Evolutionary conservation across 2,888 invertebrate species (phyloP).

Genomic region (Pecten maximus): DNA sequence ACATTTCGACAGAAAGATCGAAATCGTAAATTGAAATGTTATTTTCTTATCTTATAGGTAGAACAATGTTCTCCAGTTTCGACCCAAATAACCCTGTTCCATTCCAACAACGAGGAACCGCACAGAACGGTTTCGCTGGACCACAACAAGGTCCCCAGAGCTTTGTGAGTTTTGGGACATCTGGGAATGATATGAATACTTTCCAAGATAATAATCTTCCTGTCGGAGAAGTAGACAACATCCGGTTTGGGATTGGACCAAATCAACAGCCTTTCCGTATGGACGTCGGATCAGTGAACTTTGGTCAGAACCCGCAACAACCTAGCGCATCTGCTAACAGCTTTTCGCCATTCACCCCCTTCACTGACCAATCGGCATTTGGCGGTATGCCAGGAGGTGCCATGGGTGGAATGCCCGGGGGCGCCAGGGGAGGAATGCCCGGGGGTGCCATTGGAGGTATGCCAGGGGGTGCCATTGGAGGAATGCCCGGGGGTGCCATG

Average conservation of each 20-base stretch:
- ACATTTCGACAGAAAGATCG: too few species aligned
- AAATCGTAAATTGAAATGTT: too few species aligned
- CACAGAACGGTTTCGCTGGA: background rate
- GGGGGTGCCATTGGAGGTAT: background rate
- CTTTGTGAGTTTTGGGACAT: background rate
- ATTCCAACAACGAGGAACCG: background rate
- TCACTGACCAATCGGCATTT: background rate
- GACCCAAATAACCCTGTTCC: background rate
- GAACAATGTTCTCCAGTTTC: conserved; percentile 8
- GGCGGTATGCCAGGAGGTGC: background rate
- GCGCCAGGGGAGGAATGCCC: background rate
- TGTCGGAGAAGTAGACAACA: conserved; percentile 1
- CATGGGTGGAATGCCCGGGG: background rate
- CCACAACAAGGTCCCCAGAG: background rate
- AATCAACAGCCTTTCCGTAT: conserved; percentile 15
- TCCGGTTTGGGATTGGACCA: conserved; percentile 20
- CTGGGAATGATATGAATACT: background rate
- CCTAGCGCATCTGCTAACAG: background rate
- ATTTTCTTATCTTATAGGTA: background rate
- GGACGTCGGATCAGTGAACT: background rate
- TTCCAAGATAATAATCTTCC: background rate
- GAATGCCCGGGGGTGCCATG: background rate
- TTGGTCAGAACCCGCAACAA: background rate
- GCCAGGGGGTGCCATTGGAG: background rate
- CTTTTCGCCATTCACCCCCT: background rate